Evolutionary conservation across 2,888 invertebrate species (phyloP).

Genomic region (Eristalis pertinax): DNA sequence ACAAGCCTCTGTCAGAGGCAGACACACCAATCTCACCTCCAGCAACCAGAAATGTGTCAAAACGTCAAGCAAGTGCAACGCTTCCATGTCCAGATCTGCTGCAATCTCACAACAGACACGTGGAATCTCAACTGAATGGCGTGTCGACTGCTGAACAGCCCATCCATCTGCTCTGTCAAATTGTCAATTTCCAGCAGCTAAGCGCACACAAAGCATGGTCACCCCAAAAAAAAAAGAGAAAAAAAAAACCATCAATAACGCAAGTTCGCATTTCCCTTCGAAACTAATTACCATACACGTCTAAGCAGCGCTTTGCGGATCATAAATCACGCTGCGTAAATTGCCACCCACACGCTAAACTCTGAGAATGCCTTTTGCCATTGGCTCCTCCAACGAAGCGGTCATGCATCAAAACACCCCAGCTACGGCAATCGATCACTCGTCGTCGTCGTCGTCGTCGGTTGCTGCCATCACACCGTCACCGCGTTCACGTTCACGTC

Average conservation of each 20-base stretch:
- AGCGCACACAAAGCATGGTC: not conserved
- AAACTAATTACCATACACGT: slow-evolving; percentile 67
- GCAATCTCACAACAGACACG: not conserved
- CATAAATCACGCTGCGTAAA: slow-evolving; percentile 69
- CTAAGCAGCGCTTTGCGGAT: slow-evolving; percentile 47
- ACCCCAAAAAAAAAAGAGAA: too few relatives aligned
- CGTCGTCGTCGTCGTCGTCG: slow-evolving; percentile 13
- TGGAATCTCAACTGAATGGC: not conserved
- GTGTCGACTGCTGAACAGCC: not conserved
- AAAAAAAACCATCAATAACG: slow-evolving; percentile 40
- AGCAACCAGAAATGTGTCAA: too few relatives aligned
- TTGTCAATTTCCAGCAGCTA: not conserved
- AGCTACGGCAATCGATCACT: slow-evolving; percentile 64
- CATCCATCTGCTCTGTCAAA: not conserved
- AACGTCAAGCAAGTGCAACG: not conserved
- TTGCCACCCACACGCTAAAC: slow-evolving; percentile 63
- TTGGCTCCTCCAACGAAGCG: slow-evolving; percentile 26
- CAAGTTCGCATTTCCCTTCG: slow-evolving; percentile 54
- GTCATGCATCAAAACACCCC: slow-evolving; percentile 68
- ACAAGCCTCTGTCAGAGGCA: too few relatives aligned
- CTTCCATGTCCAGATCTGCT: not conserved
- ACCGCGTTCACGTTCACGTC: not conserved
- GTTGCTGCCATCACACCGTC: not conserved
- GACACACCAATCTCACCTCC: too few relatives aligned
- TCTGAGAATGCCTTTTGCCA: slow-evolving; percentile 41